Evolutionary conservation across 2,113 vertebrate species (phyloP).

Genomic region (Sporophila hypoxantha): DNA sequence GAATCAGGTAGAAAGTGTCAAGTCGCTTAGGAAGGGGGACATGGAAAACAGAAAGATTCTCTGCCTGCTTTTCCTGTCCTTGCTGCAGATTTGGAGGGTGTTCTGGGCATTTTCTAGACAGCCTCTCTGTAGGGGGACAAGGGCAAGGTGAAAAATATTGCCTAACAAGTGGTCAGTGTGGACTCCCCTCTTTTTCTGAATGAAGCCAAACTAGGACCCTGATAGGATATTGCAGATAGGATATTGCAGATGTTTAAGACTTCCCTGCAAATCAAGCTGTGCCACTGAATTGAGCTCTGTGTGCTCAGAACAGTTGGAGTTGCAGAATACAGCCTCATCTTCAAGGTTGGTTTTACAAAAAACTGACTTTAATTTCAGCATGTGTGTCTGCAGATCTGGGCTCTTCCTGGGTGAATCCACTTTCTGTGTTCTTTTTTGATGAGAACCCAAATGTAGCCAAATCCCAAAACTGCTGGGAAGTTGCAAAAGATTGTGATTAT

Average conservation of each 20-base stretch:
- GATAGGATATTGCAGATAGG: no score
- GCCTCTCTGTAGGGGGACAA: neutral
- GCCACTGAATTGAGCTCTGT: no score
- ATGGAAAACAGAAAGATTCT: neutral
- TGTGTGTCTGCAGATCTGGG: no score
- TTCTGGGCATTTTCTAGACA: neutral
- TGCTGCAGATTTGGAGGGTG: neutral
- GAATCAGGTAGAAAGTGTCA: no score
- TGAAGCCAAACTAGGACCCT: neutral
- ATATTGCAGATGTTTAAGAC: no score
- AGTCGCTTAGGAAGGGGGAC: accelerated
- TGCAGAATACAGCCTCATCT: neutral
- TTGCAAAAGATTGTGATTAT: no score
- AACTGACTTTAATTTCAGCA: neutral
- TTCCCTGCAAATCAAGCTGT: no score
- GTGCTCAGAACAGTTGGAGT: neutral
- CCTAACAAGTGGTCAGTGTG: neutral
- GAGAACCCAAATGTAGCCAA: no score
- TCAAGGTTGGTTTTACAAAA: neutral
- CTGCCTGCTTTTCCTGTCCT: neutral
- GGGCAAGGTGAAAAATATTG: accelerated
- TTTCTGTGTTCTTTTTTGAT: no score
- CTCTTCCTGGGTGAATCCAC: no score
- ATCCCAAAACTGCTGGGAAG: no score
- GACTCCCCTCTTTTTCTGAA: no score